These are phyloP conservation scores for Magallana gigas DNA, from an alignment of 1,140 invertebrate genomes.

Conservation along the genomic window DNA sequence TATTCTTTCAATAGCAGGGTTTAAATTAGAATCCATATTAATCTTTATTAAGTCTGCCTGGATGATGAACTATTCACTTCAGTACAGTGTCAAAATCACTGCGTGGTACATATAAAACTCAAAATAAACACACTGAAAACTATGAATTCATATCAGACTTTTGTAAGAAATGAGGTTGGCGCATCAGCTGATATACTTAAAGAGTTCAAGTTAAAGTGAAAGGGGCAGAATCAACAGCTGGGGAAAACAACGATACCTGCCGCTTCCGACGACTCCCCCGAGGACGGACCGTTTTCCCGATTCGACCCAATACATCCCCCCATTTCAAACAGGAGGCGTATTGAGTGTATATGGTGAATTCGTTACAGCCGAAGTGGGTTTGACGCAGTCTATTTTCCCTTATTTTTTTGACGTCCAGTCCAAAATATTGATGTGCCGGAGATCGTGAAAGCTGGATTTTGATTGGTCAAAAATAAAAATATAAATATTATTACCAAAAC, in stretches of 20 bases:
- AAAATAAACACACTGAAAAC: no score
- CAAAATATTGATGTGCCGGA: neutral
- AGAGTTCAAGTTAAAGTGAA: neutral
- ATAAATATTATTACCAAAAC: neutral
- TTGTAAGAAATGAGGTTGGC: no score
- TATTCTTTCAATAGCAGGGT: no score
- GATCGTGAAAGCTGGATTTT: neutral
- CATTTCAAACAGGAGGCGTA: slow-evolving; percentile 67
- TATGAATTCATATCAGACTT: no score
- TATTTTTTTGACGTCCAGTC: slow-evolving; percentile 4
- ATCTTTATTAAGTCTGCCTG: no score
- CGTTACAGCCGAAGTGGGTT: neutral
- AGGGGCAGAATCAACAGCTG: neutral
- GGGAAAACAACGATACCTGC: slow-evolving; percentile 28
- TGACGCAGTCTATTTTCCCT: neutral
- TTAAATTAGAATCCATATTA: no score
- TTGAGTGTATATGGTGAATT: slow-evolving; percentile 17
- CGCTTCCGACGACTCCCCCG: slow-evolving; percentile 69
- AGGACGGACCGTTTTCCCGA: slow-evolving; percentile 75
- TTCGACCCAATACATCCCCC: slow-evolving; percentile 79
- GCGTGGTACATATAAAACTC: no score
- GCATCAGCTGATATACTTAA: no score
- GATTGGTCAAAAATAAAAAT: slow-evolving; percentile 26
- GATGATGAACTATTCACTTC: no score
- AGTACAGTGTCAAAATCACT: no score